Evolutionary conservation across 2,113 vertebrate species (phyloP), one percentile per base, ranked within the genome.

Genomic region (Peromyscus californicus): DNA sequence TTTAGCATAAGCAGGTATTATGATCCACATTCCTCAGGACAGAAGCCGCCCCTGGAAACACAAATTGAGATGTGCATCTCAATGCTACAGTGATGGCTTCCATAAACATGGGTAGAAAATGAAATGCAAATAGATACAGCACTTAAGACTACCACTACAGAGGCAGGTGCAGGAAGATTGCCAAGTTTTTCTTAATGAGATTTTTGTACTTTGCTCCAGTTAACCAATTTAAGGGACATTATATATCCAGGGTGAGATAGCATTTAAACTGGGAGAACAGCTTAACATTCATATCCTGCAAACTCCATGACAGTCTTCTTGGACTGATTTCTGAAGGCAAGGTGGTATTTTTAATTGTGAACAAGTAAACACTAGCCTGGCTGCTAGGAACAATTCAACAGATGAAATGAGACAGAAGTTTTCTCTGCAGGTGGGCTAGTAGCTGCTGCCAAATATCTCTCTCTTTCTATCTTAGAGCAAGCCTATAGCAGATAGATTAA

Each of bases 371-470:
- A 98, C 98, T 98, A 98, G 94, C 98, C 95, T 98, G 97, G 93
- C 90, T 98, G 91, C 70, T 97, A 97, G 78, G 96, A 98, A 97
- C 97, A 97, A 98, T 98, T 98, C 98, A 97, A 97, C 88, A 98
- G 98, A 98, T 98, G 98, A 99, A 98, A 98, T 97, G 97, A 98
- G 98, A 98, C 98, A 98, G 97, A 98, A 98, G 97, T 96, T 98
- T 98, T 98, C 98, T 97, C 98, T 98, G 97, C 98, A 99, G 98
- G 98, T 98, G 98, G 97, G 97, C 98, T 98, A 98, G 97, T 98
- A 99, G 98, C 98, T 98, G 98, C 95, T 98, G 97, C 98, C 98
- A 98, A 98, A 96, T 98, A 83, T 97, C 84, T 98, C 93, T 90
- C 83, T 98, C 94, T 96, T 85, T 90, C 91, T 84, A 79, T 97